Evolutionary conservation across 2,888 invertebrate genomes (phyloP), one percentile per base, ranked within the genome.

Genomic region (Agrochola lota): DNA sequence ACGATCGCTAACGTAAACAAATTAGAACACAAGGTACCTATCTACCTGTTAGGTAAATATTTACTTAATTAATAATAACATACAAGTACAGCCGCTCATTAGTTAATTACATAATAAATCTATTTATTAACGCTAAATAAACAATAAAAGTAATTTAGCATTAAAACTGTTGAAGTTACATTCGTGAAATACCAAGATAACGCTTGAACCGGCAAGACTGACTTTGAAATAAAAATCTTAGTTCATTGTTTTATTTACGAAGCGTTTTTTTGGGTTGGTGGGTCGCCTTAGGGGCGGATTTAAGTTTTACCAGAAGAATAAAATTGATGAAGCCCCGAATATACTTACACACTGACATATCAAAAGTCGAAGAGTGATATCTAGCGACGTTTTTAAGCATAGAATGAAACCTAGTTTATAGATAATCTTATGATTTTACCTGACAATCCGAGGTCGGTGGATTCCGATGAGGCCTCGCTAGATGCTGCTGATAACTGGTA

Each of bases 391-490:
- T 15, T 60, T 6, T 5, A 49, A 4, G 11, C 2, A 55, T 57
- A 40, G 1, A 55, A n/a, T 17, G 6, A 6, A 52, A 23, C 1
- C 3, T 20, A 23, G 5, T 15, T 23, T 17, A 4, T 15, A 46
- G 1, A 20, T 30, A 55, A 15, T 67, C 52, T 17, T 15, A 43
- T 46, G 43, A 52, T 77, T 92, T 92, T 92, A 96, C 96, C 96
- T 84, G 88, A 92, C 73, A 94, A 81, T 91, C 94, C 94, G 83
- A 95, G 85, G 91, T 96, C 96, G 68, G 93, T 91, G 0, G 95
- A 93, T 84, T 96, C 96, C 55, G 96, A 95, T 2, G 96, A 95
- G 11, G 92, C 88, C 64, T 95, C 96, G 85, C 94, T 93, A 75
- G 92, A 93, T 52, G 91, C 96, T 67, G 91, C 89, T 20, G 95